Conservation (phyloP, 2,113 vertebrate genomes). For the Neoarius graeffei region DNA sequence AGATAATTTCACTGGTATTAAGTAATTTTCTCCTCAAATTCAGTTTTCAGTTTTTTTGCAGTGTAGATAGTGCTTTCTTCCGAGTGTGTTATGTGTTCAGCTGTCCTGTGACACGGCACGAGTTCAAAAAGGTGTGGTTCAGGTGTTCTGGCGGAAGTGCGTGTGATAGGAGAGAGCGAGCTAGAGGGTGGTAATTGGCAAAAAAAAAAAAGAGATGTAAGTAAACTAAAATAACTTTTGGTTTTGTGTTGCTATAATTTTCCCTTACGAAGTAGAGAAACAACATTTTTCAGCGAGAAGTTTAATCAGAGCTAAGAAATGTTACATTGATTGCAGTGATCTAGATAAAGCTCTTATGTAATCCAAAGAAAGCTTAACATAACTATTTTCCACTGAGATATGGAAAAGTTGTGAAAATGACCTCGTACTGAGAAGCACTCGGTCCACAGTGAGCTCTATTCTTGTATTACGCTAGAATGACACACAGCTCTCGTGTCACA, state of each 20-base stretch:
- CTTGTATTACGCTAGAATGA: not conserved
- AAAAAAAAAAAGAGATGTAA: too few relatives aligned
- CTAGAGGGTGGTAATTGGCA: too few relatives aligned
- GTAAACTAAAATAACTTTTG: not conserved
- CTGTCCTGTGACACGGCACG: not conserved
- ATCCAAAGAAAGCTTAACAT: not conserved
- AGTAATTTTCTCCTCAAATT: too few relatives aligned
- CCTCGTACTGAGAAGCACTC: not conserved
- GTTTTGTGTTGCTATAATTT: not conserved
- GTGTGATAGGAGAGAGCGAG: not conserved
- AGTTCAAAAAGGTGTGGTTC: not conserved
- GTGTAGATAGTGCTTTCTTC: too few relatives aligned
- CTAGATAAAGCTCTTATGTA: not conserved
- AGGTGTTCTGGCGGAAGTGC: not conserved
- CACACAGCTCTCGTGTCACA: not conserved
- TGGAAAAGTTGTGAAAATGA: not conserved
- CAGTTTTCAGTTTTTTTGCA: too few relatives aligned
- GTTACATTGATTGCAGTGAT: not conserved
- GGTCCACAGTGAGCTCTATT: not conserved
- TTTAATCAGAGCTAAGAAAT: not conserved
- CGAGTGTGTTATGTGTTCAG: too few relatives aligned
- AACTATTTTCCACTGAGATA: conserved; percentile 2
- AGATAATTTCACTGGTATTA: too few relatives aligned
- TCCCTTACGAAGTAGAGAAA: not conserved
- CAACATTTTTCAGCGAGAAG: not conserved